A percentile compares a stretch with the other conserved stretches of the same genome.
phyloP scores from a whole-genome alignment of 1,140 invertebrate species.

The Drosophila pachea region DNA sequence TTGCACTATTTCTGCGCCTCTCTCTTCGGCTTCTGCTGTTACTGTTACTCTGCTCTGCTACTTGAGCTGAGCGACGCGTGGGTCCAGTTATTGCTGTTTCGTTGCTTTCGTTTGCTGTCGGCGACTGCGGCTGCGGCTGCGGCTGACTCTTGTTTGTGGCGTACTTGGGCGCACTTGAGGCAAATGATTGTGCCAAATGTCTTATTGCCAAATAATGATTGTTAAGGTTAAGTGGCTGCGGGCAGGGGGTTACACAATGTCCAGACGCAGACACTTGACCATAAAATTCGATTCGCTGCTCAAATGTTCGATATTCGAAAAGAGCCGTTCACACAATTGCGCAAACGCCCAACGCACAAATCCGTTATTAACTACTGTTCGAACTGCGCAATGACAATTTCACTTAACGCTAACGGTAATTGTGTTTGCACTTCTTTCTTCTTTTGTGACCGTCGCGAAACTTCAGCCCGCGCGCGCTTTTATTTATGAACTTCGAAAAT shows the following conservation, averaged over 20 bases:
- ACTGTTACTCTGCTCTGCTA: conserved; percentile 37
- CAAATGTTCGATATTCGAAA: conserved; percentile 7
- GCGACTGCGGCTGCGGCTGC: conserved; percentile 12
- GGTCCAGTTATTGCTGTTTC: conserved; percentile 40
- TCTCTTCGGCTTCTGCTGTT: conserved; percentile 17
- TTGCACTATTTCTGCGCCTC: conserved; percentile 42
- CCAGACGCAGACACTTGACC: conserved; percentile 44
- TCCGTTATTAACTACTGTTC: background rate
- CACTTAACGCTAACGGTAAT: conserved; percentile 12
- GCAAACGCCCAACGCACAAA: conserved; percentile 5
- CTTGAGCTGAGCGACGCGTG: conserved; percentile 59
- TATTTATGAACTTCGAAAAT: conserved; percentile 20
- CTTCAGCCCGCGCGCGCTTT: conserved; percentile 4
- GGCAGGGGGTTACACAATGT: conserved; percentile 59
- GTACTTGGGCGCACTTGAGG: conserved; percentile 53
- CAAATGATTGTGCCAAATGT: conserved; percentile 60
- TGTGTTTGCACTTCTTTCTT: conserved; percentile 4
- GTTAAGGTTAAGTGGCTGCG: conserved; percentile 71
- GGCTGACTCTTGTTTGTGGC: conserved; percentile 31
- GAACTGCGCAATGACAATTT: conserved; percentile 8
- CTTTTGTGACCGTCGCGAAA: background rate
- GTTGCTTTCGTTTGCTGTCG: conserved; percentile 11
- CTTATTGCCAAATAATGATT: conserved; percentile 69
- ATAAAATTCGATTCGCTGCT: conserved; percentile 35
- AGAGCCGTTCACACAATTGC: conserved; percentile 1